These are phyloP conservation scores for Protobothrops mucrosquamatus DNA, from an alignment of 2,113 vertebrate genomes.

Conservation along the genomic window DNA sequence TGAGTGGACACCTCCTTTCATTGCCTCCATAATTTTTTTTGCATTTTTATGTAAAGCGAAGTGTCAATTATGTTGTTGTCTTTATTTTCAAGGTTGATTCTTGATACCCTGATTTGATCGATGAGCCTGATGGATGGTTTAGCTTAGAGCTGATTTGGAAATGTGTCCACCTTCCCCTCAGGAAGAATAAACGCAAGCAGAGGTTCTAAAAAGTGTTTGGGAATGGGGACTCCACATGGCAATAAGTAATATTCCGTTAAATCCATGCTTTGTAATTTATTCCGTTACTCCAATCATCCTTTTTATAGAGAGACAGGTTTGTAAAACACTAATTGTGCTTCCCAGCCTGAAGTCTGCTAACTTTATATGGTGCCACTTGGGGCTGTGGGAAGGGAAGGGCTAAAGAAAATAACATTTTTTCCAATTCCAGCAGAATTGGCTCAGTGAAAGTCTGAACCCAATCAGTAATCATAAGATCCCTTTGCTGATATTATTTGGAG, in stretches of 20 bases:
- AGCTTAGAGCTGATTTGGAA: not conserved
- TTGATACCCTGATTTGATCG: not conserved
- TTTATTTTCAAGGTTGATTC: not conserved
- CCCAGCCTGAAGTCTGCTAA: not conserved
- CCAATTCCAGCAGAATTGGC: not conserved
- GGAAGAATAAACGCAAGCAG: not conserved
- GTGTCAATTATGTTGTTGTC: not conserved
- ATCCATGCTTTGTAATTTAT: not conserved
- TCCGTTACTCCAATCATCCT: not conserved
- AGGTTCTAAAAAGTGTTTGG: not conserved
- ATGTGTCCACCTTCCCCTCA: not conserved
- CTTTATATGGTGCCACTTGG: not conserved
- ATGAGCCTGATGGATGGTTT: not conserved
- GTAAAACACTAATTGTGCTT: not conserved
- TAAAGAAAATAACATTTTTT: not conserved
- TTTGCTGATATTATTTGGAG: not conserved
- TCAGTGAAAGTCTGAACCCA: not conserved
- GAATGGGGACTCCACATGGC: not conserved
- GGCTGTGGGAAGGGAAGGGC: no score
- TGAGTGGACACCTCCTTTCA: not conserved
- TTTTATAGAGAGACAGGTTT: not conserved
- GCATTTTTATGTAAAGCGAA: not conserved
- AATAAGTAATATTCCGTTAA: not conserved
- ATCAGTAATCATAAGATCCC: not conserved
- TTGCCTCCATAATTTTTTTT: not conserved